Percentiles rank a stretch among this genome's conserved stretches.
phyloP scores from a whole-genome alignment of 2,888 invertebrate species.

The Dolichomitus sp. region DNA sequence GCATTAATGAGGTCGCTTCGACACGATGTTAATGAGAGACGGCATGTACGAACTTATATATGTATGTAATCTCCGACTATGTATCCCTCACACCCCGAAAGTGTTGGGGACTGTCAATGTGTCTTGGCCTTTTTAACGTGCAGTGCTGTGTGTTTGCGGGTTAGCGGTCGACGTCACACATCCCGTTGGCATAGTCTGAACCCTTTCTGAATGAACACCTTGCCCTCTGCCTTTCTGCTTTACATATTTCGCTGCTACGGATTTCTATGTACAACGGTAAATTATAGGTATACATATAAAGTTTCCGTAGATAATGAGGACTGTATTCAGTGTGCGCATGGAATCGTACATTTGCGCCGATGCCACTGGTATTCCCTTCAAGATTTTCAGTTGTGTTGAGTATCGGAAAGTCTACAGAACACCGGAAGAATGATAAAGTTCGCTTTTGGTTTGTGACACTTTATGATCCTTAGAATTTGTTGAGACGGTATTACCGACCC shows the following conservation, averaged over 20 bases:
- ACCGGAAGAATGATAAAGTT: background rate
- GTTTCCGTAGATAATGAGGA: conserved; percentile 12
- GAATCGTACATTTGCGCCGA: background rate
- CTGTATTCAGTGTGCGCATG: conserved; percentile 21
- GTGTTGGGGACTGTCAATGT: conserved; percentile 8
- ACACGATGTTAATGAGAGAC: conserved; percentile 73
- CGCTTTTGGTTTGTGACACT: background rate
- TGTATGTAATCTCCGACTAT: conserved; percentile 34
- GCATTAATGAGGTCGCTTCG: conserved; percentile 75
- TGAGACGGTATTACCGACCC: background rate
- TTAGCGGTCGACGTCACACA: background rate
- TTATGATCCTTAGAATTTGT: background rate
- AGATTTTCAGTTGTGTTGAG: conserved; percentile 6
- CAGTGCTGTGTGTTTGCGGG: conserved; percentile 11
- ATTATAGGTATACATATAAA: background rate
- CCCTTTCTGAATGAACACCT: conserved; percentile 1
- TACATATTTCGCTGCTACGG: background rate
- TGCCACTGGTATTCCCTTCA: no score
- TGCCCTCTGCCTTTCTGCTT: background rate
- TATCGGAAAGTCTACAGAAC: background rate
- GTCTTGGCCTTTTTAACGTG: conserved; percentile 26
- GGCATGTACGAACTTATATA: conserved; percentile 25
- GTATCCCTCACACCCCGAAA: conserved; percentile 24
- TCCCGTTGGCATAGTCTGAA: conserved; percentile 13
- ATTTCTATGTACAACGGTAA: background rate